Evolutionary conservation across 2,797 vertebrate genomes (phyloP).

Genomic region (Falco cherrug): DNA sequence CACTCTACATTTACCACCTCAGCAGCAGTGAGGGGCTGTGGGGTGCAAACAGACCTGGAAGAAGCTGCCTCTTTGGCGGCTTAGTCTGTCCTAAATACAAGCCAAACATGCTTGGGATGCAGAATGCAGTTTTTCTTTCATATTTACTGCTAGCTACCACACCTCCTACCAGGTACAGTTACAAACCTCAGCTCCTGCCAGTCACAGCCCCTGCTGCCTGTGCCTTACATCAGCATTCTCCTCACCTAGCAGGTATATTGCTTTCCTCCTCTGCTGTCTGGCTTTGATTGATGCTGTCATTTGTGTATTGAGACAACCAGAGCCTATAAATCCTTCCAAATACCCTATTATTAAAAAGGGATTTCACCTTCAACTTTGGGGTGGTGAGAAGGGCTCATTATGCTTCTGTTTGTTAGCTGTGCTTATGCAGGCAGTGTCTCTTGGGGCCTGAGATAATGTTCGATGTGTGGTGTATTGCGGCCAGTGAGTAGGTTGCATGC

Average conservation of each 20-base stretch:
- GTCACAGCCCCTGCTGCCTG: neutral
- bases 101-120: neutral
- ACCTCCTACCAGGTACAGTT: neutral
- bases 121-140: constrained; percentile 16
- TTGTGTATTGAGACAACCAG: constrained; percentile 54
- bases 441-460: neutral
- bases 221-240: constrained; percentile 56
- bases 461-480: neutral
- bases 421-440: constrained; percentile 5
- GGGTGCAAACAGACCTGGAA: neutral
- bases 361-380: constrained; percentile 59
- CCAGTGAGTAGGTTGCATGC: neutral
- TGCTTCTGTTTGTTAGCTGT: constrained; percentile 31
- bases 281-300: constrained; percentile 65
- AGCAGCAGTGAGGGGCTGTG: neutral
- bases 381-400: constrained; percentile 5
- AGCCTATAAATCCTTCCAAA: constrained; percentile 60
- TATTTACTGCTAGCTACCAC: neutral
- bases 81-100: neutral
- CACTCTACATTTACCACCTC: neutral
- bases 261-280: constrained; percentile 49
- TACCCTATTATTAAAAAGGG: constrained; percentile 60
- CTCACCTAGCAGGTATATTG: constrained; percentile 52
- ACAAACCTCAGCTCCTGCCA: neutral
- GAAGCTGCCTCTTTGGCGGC: neutral